A percentile compares a stretch with the other conserved stretches of the same genome.
Conservation (phyloP, 2,888 invertebrate species). For the Rhamphomyia laevipes region DNA sequence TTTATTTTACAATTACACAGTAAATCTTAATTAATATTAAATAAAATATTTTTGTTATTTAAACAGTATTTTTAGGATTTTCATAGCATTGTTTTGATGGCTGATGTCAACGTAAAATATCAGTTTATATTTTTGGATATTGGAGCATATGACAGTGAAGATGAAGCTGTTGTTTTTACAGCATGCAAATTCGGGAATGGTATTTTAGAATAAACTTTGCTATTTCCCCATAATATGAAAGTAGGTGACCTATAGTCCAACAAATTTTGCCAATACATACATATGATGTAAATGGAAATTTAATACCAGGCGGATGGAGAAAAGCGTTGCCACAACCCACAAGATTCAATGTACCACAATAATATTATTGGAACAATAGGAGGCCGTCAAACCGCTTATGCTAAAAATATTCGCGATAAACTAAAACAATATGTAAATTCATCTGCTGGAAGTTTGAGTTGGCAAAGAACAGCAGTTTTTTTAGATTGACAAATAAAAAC, state of each 20-base stretch:
- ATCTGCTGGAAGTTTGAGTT: background rate
- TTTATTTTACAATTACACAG: too few relatives aligned
- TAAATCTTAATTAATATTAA: too few relatives aligned
- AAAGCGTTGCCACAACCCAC: background rate
- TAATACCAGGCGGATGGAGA: conserved; percentile 10
- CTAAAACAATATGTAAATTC: background rate
- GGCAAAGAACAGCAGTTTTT: background rate
- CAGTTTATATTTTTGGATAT: too few relatives aligned
- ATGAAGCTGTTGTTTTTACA: too few relatives aligned
- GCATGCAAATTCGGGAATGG: too few relatives aligned
- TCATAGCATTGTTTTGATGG: too few relatives aligned
- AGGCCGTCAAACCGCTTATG: background rate
- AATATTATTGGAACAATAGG: background rate
- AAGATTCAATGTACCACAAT: background rate
- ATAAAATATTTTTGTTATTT: too few relatives aligned
- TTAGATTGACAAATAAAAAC: background rate
- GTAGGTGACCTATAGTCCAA: background rate
- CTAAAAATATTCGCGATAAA: background rate
- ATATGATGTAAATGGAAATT: background rate
- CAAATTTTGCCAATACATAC: background rate
- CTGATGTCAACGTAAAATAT: too few relatives aligned
- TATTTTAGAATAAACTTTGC: too few relatives aligned
- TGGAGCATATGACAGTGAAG: too few relatives aligned
- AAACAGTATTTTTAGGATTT: too few relatives aligned
- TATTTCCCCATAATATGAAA: too few relatives aligned